These are phyloP conservation scores for Metallyticus violacea DNA, from an alignment of 2,888 invertebrate species.

Conservation along the genomic window DNA sequence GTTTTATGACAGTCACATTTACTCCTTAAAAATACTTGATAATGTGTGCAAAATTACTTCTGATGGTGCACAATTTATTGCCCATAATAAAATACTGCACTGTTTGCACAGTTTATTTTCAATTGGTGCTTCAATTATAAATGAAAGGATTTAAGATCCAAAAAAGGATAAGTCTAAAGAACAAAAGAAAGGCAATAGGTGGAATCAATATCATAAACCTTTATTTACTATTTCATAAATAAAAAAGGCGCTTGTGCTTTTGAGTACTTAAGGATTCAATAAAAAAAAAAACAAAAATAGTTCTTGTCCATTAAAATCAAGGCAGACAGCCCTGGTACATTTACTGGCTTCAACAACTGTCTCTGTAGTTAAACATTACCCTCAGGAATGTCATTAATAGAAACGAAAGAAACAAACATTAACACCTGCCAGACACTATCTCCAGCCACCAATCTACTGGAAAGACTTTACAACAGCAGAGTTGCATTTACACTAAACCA, in stretches of 20 bases:
- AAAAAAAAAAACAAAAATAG: not conserved
- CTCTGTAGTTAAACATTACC: not conserved
- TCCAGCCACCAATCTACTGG: slow-evolving; percentile 1
- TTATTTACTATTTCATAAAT: slow-evolving; percentile 30
- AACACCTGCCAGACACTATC: not conserved
- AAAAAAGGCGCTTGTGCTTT: slow-evolving; percentile 21
- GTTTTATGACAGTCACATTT: no score
- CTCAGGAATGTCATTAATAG: not conserved
- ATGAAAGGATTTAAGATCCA: not conserved
- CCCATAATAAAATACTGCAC: no score
- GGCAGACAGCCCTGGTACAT: not conserved
- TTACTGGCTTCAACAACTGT: not conserved
- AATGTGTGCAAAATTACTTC: no score
- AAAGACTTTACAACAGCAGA: not conserved
- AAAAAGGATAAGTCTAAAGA: not conserved
- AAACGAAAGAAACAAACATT: not conserved
- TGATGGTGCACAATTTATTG: no score
- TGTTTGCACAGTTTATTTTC: not conserved
- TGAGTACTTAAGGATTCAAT: not conserved
- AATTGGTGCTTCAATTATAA: not conserved
- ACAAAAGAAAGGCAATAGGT: not conserved
- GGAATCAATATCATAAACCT: slow-evolving; percentile 15
- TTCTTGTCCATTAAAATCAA: not conserved
- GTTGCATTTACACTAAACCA: not conserved
- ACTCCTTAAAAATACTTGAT: no score